phyloP scores from a whole-genome alignment of 2,888 invertebrate species.

The Temnothorax ravouxi region DNA sequence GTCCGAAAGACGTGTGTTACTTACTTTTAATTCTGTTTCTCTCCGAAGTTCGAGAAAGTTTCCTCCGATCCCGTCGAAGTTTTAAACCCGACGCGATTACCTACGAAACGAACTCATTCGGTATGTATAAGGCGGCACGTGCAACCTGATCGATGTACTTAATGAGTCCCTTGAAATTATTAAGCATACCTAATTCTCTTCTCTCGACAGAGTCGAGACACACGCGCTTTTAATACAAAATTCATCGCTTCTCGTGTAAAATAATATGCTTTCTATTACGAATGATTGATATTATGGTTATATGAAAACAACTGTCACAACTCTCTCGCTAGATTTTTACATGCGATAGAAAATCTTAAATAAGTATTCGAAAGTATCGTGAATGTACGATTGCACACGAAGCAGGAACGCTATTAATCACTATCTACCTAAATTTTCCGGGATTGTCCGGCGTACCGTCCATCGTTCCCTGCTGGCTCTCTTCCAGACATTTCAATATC shows the following conservation, averaged over 20 bases:
- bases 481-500: constrained; percentile 57
- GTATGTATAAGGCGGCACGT: constrained; percentile 35
- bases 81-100: constrained; percentile 42
- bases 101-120: constrained; percentile 41
- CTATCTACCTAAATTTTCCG: constrained; percentile 34
- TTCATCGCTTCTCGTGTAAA: background rate
- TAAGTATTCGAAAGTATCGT: background rate
- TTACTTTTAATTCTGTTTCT: constrained; percentile 70
- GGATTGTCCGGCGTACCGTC: constrained; percentile 38
- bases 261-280: background rate
- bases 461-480: constrained; percentile 28
- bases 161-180: constrained; percentile 34
- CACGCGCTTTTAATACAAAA: background rate
- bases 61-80: constrained; percentile 5
- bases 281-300: background rate
- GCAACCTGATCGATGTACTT: constrained; percentile 38
- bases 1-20: constrained; percentile 54
- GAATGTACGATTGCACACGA: constrained; percentile 1
- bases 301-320: background rate
- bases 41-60: constrained; percentile 32
- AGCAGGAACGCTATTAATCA: constrained; percentile 38
- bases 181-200: background rate
- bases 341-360: background rate
- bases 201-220: background rate
- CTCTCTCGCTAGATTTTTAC: background rate